phyloP scores from a whole-genome alignment of 2,888 invertebrate species.

The Sminthurides aquaticus region DNA sequence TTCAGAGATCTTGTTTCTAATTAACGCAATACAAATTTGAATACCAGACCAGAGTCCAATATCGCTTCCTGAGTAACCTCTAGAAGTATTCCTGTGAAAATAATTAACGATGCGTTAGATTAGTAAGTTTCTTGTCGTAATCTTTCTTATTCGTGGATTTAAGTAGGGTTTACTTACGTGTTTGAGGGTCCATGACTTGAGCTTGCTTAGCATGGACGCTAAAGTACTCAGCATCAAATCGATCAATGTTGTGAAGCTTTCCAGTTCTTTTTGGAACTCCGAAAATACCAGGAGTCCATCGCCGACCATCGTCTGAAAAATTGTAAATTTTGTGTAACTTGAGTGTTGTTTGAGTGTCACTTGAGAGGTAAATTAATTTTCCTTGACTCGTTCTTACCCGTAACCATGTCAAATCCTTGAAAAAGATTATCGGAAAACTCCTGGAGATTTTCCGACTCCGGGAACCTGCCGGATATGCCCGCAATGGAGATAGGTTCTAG shows the following conservation, averaged over 20 bases:
- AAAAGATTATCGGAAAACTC: slow-evolving; percentile 52
- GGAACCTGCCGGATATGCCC: slow-evolving; percentile 48
- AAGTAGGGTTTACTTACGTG: background rate
- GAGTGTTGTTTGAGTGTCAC: too few species aligned
- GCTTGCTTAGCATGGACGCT: slow-evolving; percentile 86
- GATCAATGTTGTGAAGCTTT: slow-evolving; percentile 69
- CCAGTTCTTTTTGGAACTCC: slow-evolving; percentile 74
- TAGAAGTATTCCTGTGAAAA: slow-evolving; percentile 55
- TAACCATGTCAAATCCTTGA: slow-evolving; percentile 52
- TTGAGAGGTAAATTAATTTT: slow-evolving; percentile 35
- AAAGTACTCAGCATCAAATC: slow-evolving; percentile 81
- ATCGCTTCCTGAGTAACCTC: slow-evolving; percentile 72
- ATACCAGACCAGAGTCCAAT: slow-evolving; percentile 65
- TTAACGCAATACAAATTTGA: too few species aligned
- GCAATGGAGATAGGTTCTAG: too few species aligned
- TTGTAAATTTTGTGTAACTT: too few species aligned
- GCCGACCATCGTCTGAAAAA: slow-evolving; percentile 48
- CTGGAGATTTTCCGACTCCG: slow-evolving; percentile 51
- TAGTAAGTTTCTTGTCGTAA: too few species aligned
- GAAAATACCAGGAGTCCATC: slow-evolving; percentile 55
- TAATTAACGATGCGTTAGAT: background rate
- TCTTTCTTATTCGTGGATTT: background rate
- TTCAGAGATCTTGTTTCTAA: slow-evolving; percentile 12
- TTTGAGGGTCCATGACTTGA: slow-evolving; percentile 81
- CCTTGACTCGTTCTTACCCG: slow-evolving; percentile 48